Base-by-base conservation (phyloP, 2,888 invertebrate genomes). In the Aleiodes testaceus region DNA sequence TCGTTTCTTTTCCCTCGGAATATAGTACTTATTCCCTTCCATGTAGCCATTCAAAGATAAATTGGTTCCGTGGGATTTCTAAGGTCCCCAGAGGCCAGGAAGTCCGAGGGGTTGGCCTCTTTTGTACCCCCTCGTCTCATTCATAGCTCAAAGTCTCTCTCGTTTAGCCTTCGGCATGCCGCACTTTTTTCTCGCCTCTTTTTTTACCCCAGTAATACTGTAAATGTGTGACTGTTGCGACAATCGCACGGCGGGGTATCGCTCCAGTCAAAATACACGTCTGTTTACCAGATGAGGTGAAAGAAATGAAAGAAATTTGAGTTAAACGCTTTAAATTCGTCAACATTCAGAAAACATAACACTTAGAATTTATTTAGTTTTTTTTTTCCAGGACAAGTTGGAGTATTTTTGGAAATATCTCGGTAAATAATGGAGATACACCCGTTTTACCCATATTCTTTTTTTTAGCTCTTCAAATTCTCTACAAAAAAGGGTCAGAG, bases 21-120 rank as follows among this genome's bases (percentile, higher is more conserved):
- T 50, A 59, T n/a, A 61, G 22, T 30, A 26, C 16, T 53, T 22
- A 1, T 18, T 61, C 18, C 44, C 30, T 64, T 72, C 65, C 68
- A 74, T 75, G 74, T 72, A 26, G 71, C 75, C 79, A 81, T 79
- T 81, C 81, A 79, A 80, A 83, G 84, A 85, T 84, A 85, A 85
- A 85, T 84, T 85, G 82, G 79, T 83, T 81, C 79, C 79, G 78
- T 70, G 77, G 77, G 77, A 82, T 85, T 85, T 84, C 80, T 81
- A 84, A 79, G 79, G 79, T 81, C 52, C 78, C 79, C 78, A 80
- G 78, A 55, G 71, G 52, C 20, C 49, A 66, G 59, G 70, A 70
- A 64, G 66, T 68, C 61, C 47, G 61, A 50, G 66, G 52, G 66
- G 50, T 66, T 52, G 66, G 36, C 49, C 65, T 61, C 42, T 63